Conservation (phyloP, 2,797 vertebrate species). For the Coilia nasus region DNA sequence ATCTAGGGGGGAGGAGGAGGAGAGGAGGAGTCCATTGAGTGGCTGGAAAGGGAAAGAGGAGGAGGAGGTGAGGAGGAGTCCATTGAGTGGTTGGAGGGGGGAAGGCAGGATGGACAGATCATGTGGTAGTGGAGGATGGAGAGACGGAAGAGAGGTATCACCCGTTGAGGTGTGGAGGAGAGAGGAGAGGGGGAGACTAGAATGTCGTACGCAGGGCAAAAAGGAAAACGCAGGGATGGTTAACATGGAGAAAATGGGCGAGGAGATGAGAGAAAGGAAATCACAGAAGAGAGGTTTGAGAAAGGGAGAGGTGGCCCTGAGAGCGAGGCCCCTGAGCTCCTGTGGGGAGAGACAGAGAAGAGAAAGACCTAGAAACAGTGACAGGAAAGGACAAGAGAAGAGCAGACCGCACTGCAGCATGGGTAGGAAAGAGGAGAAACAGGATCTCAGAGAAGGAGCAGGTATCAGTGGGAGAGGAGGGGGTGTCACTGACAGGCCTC, state of each 20-base stretch:
- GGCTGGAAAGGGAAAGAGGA: not conserved
- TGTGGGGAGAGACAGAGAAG: not conserved
- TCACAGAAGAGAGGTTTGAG: not conserved
- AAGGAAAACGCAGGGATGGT: not conserved
- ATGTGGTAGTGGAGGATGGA: not conserved
- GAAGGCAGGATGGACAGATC: not conserved
- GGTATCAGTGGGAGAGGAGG: not conserved
- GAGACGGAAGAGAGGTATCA: not conserved
- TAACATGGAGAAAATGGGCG: not conserved
- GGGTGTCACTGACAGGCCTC: not conserved
- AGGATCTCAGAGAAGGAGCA: not conserved
- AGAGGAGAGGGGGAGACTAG: conserved; percentile 22
- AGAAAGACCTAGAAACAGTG: not conserved
- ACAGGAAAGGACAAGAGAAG: not conserved
- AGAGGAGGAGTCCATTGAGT: not conserved
- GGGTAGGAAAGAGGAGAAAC: not conserved
- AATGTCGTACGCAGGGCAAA: conserved; percentile 29
- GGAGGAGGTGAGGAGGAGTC: not conserved
- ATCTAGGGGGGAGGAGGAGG: not conserved
- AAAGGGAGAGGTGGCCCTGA: not conserved
- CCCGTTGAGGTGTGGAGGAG: not conserved
- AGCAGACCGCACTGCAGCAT: not conserved
- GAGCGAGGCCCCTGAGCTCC: not conserved
- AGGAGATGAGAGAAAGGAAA: not conserved
- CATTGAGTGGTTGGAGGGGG: not conserved